Conservation (phyloP, 2,797 vertebrate genomes). For the Premnoplex brunnescens region DNA sequence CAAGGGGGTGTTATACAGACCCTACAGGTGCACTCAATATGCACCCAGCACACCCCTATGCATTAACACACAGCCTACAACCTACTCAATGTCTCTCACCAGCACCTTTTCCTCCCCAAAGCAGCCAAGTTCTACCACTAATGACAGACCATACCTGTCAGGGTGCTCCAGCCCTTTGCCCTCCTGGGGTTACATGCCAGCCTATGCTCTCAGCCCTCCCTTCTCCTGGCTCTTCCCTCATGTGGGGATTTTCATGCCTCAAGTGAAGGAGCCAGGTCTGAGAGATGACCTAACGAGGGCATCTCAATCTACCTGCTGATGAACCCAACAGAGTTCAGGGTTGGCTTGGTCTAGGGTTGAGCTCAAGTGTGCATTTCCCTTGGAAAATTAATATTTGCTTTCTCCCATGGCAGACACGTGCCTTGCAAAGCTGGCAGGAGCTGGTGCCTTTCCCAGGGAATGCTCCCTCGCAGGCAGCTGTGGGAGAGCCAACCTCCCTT, state of each 20-base stretch:
- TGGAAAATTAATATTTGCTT: background rate
- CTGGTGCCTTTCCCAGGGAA: background rate
- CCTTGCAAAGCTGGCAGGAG: background rate
- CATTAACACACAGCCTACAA: background rate
- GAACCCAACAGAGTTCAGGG: background rate
- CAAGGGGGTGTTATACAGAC: background rate
- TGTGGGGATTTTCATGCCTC: background rate
- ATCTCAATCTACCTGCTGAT: background rate
- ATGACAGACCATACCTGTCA: fast-evolving
- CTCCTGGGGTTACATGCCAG: background rate
- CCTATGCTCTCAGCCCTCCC: background rate
- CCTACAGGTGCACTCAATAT: background rate
- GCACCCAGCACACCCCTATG: background rate
- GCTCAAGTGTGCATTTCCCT: fast-evolving
- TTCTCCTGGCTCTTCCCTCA: background rate
- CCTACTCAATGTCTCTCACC: background rate
- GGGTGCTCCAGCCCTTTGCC: background rate
- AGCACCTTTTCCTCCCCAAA: background rate
- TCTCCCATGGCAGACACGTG: background rate
- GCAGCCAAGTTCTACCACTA: background rate
- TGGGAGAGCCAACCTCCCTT: background rate
- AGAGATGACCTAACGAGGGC: fast-evolving
- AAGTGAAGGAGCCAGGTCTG: background rate
- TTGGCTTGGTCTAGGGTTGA: background rate
- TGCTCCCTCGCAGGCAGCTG: background rate